Percentiles rank a stretch among this genome's conserved stretches.
These are phyloP conservation scores for Crocuta crocuta DNA, from an alignment of 2,113 vertebrate genomes.

Conservation along the genomic window DNA sequence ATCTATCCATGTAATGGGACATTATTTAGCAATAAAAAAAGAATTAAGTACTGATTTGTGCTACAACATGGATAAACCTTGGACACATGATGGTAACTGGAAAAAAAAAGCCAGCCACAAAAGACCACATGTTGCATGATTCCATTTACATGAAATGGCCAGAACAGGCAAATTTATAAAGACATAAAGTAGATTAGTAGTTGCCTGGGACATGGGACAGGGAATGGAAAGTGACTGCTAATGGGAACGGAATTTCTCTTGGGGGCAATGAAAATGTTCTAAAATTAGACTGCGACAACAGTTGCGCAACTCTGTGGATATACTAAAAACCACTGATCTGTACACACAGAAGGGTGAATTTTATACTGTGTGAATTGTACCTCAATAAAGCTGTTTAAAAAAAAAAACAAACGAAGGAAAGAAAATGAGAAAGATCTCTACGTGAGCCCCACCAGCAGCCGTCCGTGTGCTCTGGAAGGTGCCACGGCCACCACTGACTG, in stretches of 20 bases:
- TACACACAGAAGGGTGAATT: background rate
- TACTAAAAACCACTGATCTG: background rate
- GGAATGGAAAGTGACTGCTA: background rate
- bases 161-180: background rate
- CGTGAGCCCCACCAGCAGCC: background rate
- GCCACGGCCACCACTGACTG: background rate
- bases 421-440: background rate
- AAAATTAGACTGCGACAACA: constrained; percentile 41
- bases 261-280: constrained; percentile 22
- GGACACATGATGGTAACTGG: constrained; percentile 21
- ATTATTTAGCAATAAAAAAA: background rate
- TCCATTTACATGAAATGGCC: constrained; percentile 27
- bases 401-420: background rate
- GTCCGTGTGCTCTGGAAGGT: background rate
- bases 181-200: background rate
- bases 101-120: constrained; percentile 13
- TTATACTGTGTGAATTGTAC: background rate
- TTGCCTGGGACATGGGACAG: background rate
- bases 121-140: background rate
- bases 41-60: background rate
- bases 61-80: background rate
- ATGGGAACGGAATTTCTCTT: background rate
- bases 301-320: background rate
- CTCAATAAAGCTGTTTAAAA: background rate
- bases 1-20: background rate